Evolutionary conservation across 2,888 invertebrate species (phyloP).

Genomic region (Nomada ruficornis): DNA sequence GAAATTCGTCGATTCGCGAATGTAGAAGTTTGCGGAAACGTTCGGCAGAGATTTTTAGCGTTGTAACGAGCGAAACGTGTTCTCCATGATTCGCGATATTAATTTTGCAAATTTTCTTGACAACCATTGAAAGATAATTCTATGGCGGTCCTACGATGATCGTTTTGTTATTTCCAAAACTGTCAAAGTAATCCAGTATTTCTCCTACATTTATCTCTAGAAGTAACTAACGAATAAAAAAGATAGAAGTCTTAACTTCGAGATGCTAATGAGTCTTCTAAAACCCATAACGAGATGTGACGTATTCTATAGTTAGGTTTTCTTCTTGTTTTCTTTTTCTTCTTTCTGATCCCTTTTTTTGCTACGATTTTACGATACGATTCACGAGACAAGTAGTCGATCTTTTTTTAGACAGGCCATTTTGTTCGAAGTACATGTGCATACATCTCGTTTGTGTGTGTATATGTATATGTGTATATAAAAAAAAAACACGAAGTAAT

Average conservation of each 20-base stretch:
- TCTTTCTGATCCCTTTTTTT: slow-evolving; percentile 14
- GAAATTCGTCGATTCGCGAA: neutral
- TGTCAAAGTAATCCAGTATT: slow-evolving; percentile 52
- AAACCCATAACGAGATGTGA: slow-evolving; percentile 7
- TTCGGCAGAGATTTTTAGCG: slow-evolving; percentile 20
- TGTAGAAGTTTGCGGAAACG: neutral
- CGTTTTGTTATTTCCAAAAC: slow-evolving; percentile 29
- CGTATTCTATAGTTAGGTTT: neutral
- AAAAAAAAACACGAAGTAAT: slow-evolving; percentile 61
- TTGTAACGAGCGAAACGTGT: slow-evolving; percentile 4
- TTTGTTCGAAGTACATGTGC: slow-evolving; percentile 50
- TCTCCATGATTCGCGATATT: neutral
- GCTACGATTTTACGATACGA: slow-evolving; percentile 22
- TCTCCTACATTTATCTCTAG: slow-evolving; percentile 38
- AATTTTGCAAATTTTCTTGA: too few species aligned
- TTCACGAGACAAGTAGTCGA: slow-evolving; percentile 29
- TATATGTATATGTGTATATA: slow-evolving; percentile 39
- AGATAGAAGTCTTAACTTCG: slow-evolving; percentile 9
- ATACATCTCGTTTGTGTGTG: slow-evolving; percentile 45
- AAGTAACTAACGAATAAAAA: slow-evolving; percentile 15
- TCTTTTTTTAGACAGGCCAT: slow-evolving; percentile 27
- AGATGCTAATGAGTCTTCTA: slow-evolving; percentile 26
- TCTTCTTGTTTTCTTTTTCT: neutral
- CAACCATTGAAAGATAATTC: slow-evolving; percentile 8
- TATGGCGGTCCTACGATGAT: slow-evolving; percentile 5